phyloP scores from a whole-genome alignment of 2,113 vertebrate genomes.

The Myotis davidii region DNA sequence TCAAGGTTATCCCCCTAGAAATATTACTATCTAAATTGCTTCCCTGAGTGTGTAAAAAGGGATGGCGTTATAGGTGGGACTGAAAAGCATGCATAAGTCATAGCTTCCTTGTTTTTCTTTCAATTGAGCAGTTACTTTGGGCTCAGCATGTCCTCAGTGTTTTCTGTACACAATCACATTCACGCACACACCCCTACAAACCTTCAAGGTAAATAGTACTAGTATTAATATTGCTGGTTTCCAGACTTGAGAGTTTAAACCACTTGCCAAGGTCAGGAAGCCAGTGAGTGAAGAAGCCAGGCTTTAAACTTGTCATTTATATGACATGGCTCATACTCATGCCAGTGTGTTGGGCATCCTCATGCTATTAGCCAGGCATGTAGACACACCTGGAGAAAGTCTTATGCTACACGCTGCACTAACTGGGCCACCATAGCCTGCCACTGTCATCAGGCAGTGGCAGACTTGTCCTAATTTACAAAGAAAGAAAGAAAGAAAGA shows the following conservation, averaged over 20 bases:
- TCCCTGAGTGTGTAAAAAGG: background rate
- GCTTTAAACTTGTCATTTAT: background rate
- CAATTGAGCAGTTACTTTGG: background rate
- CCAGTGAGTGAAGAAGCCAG: too few relatives aligned
- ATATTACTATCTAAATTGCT: background rate
- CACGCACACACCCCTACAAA: background rate
- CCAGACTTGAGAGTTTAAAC: background rate
- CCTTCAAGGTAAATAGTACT: background rate
- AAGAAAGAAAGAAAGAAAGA: background rate
- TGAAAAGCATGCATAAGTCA: background rate
- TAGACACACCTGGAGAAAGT: background rate
- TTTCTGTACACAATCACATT: background rate
- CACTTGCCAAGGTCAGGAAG: background rate
- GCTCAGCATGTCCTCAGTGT: background rate
- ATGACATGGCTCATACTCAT: background rate
- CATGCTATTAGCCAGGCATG: background rate
- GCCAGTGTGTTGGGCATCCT: background rate
- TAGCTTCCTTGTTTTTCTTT: background rate
- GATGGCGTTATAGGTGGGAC: background rate
- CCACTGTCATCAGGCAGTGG: background rate
- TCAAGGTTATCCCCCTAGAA: background rate
- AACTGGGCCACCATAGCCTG: rapidly evolving
- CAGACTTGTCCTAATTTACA: background rate
- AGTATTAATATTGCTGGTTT: background rate
- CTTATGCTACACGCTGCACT: background rate